Percentiles rank a stretch among this genome's conserved stretches.
Conservation (phyloP, 2,113 vertebrate species). For the Globicephala melas region DNA sequence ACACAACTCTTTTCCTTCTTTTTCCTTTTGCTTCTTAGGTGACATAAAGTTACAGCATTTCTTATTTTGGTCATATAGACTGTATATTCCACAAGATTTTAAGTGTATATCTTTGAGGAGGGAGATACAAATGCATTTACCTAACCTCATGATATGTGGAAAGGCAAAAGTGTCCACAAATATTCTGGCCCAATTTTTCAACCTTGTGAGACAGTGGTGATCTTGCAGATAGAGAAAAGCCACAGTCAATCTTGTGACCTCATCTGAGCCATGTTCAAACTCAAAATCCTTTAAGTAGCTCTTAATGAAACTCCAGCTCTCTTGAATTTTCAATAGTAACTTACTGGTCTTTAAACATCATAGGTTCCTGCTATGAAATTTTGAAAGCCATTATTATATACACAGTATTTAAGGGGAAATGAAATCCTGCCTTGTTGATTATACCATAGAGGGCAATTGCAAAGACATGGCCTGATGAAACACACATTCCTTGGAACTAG, state of each 20-base stretch:
- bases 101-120: not conserved
- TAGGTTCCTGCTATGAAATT: not conserved
- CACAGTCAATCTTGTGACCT: not conserved
- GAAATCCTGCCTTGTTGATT: not conserved
- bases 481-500: not conserved
- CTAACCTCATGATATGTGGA: not conserved
- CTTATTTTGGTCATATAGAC: not conserved
- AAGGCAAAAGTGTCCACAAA: not conserved
- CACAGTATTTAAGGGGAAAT: not conserved
- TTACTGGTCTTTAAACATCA: not conserved
- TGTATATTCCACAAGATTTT: not conserved
- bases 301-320: not conserved
- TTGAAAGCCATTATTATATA: not conserved
- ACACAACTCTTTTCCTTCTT: not conserved
- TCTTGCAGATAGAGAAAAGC: not conserved
- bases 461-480: not conserved
- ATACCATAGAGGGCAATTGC: not conserved
- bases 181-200: not conserved
- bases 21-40: not conserved
- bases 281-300: not conserved
- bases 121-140: not conserved
- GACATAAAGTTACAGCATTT: not conserved
- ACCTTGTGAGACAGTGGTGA: not conserved
- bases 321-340: not conserved
- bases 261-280: not conserved